Base-by-base conservation (phyloP, 2,888 invertebrate species). In the Gibbula magus region DNA sequence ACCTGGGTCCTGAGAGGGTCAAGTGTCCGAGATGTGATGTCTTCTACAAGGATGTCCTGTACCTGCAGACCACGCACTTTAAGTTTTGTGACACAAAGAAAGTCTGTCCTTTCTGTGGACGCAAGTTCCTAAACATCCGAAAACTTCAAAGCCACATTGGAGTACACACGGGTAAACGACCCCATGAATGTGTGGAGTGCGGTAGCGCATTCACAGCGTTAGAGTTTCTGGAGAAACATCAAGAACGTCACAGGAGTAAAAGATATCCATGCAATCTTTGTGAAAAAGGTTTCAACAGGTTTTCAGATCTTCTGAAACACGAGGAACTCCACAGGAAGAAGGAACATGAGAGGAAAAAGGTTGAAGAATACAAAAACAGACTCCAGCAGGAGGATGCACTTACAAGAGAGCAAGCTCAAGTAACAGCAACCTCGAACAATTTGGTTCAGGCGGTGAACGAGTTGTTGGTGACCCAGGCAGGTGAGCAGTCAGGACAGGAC, bases 131-230 rank as follows among this genome's bases (percentile, higher is more conserved):
- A 70, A 29, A 35, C 35, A 20, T 35, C 13, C 22, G 39, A 29
- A 35, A 39, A 2, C 70, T 70, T 32, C 70, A 70, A 39, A 70
- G 70, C n/a, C 70, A 70, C 39, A 70, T 70, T 18, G 70, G 70
- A 35, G 70, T 70, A 10, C 70, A 70, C 35, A 70, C 70, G 18
- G 70, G 70, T 18, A 70, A 70, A n/a, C 35, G 70, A 32, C 70
- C 70, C 13, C 20, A 32, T 39, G 70, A 70, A 20, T 70, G 70
- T 39, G 35, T 18, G 10, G n/a, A 20, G 25, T 70, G 70, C 20
- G 70, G 70, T 18, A 13, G 39, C 1, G 70, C 70, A 70, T 70
- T 32, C 35, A 35, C 20, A 2, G 18, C 29, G 2, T 32, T 32
- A 10, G 70, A 70, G 13, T n/a, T 35, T n/a, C 35, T 70, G 5